These are phyloP conservation scores for Drosophila setosimentum DNA, from an alignment of 2,888 invertebrate species.

Conservation along the genomic window DNA sequence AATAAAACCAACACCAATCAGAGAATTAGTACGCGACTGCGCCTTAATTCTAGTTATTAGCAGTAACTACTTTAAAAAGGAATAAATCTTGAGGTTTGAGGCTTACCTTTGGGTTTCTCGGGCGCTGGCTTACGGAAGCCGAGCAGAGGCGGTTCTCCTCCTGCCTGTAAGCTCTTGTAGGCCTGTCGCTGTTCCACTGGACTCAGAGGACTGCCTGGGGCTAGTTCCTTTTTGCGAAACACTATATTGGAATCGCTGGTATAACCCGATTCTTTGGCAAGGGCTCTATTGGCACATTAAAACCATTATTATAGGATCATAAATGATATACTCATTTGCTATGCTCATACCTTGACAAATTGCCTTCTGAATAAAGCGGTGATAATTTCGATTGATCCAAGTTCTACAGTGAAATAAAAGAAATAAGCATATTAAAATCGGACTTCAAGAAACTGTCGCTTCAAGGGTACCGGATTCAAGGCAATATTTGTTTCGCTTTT, in stretches of 20 bases:
- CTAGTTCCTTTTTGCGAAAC: conserved; percentile 91
- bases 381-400: conserved; percentile 90
- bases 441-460: fast-evolving
- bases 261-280: conserved; percentile 95
- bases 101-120: conserved; percentile 91
- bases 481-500: conserved; percentile 1
- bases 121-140: conserved; percentile 97
- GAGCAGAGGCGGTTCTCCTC: conserved; percentile 96
- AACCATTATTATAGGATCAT: not conserved
- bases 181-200: conserved; percentile 93
- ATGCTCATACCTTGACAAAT: conserved; percentile 90
- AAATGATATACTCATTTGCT: not conserved
- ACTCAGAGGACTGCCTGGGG: conserved; percentile 88
- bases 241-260: conserved; percentile 96
- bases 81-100: not conserved
- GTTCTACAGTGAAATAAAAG: conserved; percentile 87
- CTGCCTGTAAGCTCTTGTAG: conserved; percentile 95
- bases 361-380: conserved; percentile 89
- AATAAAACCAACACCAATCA: conserved; percentile 65
- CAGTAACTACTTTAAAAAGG: conserved; percentile 5
- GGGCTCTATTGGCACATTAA: conserved; percentile 87
- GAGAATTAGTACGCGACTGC: conserved; percentile 54
- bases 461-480: conserved; percentile 10
- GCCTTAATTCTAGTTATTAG: conserved; percentile 30
- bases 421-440: conserved; percentile 12